phyloP scores from a whole-genome alignment of 2,888 invertebrate species.

The Lasioglossum malachurum region DNA sequence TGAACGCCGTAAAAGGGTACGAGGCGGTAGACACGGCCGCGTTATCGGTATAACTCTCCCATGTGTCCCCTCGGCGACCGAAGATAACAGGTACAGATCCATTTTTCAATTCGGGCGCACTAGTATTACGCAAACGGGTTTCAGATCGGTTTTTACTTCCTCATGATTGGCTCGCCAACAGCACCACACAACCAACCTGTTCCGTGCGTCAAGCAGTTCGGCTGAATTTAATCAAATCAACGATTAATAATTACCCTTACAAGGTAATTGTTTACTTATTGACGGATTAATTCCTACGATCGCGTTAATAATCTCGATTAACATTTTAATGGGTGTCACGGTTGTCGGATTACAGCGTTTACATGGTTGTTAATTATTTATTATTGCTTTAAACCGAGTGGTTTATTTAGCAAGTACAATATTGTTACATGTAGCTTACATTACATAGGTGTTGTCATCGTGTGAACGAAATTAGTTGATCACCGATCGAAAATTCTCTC shows the following conservation, averaged over 20 bases:
- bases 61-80: conserved; percentile 26
- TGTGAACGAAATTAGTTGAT: not conserved
- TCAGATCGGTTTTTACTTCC: conserved; percentile 17
- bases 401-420: too few species aligned
- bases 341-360: not conserved
- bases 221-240: not conserved
- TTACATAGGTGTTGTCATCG: not conserved
- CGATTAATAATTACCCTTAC: not conserved
- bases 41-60: conserved; percentile 51
- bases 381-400: too few species aligned
- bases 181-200: not conserved
- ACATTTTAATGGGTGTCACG: not conserved
- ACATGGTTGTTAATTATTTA: not conserved
- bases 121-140: conserved; percentile 29
- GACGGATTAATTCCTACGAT: not conserved
- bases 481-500: not conserved
- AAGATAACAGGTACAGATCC: conserved; percentile 38
- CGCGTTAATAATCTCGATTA: not conserved
- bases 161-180: not conserved
- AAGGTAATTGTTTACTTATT: not conserved
- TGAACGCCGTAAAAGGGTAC: conserved; percentile 43
- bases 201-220: not conserved
- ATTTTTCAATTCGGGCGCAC: conserved; percentile 32
- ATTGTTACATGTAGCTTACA: too few species aligned
- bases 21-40: conserved; percentile 10